phyloP scores from a whole-genome alignment of 2,113 vertebrate genomes.

The Rhagologus leucostigma region DNA sequence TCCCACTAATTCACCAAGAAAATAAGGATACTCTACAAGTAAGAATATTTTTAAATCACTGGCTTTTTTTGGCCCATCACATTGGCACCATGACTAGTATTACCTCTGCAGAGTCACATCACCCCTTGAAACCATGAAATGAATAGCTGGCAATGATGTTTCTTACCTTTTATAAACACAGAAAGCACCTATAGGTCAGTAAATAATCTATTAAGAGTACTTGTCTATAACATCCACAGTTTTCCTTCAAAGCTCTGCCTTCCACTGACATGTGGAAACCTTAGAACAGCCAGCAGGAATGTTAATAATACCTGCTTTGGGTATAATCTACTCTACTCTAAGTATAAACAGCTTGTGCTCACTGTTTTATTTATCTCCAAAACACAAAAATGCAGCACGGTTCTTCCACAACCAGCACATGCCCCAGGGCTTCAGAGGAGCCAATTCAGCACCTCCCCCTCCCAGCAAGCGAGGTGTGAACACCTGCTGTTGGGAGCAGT shows the following conservation, averaged over 20 bases:
- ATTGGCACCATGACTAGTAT: background rate
- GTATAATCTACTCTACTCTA: background rate
- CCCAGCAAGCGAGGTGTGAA: background rate
- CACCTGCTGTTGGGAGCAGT: background rate
- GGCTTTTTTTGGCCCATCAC: background rate
- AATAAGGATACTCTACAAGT: background rate
- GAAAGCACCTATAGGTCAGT: background rate
- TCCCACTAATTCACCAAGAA: background rate
- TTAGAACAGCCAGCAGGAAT: background rate
- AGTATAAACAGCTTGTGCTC: background rate
- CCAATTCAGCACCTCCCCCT: background rate
- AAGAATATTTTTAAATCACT: background rate
- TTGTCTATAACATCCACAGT: background rate
- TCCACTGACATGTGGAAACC: background rate
- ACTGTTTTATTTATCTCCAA: background rate
- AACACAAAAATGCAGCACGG: background rate
- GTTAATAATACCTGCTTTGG: background rate
- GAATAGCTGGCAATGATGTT: background rate
- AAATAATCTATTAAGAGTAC: background rate
- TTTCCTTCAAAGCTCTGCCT: background rate
- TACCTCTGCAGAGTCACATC: background rate
- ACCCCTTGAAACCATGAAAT: background rate
- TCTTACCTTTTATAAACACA: background rate
- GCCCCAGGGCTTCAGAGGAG: background rate
- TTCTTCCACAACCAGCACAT: background rate